Base-by-base conservation (phyloP, 1,140 invertebrate genomes). In the Lordiphosa mommai region DNA sequence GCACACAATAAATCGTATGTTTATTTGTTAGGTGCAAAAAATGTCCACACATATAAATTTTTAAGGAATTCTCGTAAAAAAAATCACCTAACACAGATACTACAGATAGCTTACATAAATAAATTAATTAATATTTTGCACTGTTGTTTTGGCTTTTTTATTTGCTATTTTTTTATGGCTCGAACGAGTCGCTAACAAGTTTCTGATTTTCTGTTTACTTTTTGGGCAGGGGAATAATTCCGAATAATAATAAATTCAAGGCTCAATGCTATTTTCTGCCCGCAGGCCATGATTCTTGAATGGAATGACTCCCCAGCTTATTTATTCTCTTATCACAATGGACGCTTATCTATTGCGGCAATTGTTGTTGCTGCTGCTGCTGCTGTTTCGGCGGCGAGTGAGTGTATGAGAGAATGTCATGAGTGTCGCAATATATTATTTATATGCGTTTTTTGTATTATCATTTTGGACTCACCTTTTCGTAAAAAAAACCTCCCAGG, bases 91-190 rank as follows among this genome's bases (percentile, higher is more conserved):
- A 57, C 33, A 40, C 52, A 37, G 65, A 69, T 47, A 34, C 52
- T 29, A 40, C 52, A 37, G 65, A 69, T 69, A 64, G 49, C 60
- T 64, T 69, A 44, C 59, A 65, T 43, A 68, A 63, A 58, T 64
- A 52, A 53, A 50, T 59, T 58, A 59, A 41, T 41, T 41, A 41
- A 47, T 47, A 47, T 47, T 30, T 47, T 38, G 43, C 43, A 47
- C 43, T 30, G 14, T 41, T 27, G 40, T 27, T 41, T n/a, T 27
- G 20, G 2, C 20, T 20, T 27, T 23, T 17, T 10, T 41, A 41
- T 41, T 41, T 27, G 8, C 20, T 46, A 50, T 33, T 38, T 33
- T 27, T 33, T 48, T 38, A 48, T 46, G 47, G 36, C 8, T 9
- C 63, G 40, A 64, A 55, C 53, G 50, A 59, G 65, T 59, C 49